Percentiles rank a stretch among this genome's conserved stretches.
Conservation (phyloP, 2,888 invertebrate species). For the Cylindroiulus punctatus region DNA sequence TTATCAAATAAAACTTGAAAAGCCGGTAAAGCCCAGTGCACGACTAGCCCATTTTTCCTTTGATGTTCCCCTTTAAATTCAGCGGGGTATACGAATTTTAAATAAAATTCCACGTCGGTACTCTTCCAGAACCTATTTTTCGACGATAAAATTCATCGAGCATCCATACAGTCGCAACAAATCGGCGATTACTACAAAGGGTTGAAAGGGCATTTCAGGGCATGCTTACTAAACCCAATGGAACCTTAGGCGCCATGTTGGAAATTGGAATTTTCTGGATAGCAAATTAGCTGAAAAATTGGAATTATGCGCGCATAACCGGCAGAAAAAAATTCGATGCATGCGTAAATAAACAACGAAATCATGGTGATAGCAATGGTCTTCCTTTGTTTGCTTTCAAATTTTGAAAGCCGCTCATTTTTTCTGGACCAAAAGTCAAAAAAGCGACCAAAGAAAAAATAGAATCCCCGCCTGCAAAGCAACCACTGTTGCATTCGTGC, state of each 20-base stretch:
- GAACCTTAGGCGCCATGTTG: conserved; percentile 24
- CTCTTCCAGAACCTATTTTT: neutral
- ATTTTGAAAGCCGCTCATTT: neutral
- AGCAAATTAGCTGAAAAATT: conserved; percentile 21
- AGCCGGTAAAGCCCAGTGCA: neutral
- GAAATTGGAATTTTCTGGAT: neutral
- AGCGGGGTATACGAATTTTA: neutral
- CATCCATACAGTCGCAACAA: neutral
- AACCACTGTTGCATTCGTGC: neutral
- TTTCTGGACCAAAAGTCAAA: neutral
- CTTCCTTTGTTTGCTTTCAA: neutral
- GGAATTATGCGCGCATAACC: neutral
- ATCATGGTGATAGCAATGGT: neutral
- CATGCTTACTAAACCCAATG: neutral
- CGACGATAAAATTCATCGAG: neutral
- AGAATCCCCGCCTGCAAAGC: neutral
- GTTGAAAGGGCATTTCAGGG: neutral
- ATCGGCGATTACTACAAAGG: neutral
- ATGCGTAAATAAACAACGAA: neutral
- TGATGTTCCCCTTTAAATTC: neutral
- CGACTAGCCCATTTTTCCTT: neutral
- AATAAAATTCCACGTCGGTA: neutral
- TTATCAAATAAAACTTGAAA: neutral
- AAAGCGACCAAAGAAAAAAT: neutral
- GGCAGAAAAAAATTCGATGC: neutral